Conservation (phyloP, 1,140 invertebrate genomes). For the Papilio aristodemus region DNA sequence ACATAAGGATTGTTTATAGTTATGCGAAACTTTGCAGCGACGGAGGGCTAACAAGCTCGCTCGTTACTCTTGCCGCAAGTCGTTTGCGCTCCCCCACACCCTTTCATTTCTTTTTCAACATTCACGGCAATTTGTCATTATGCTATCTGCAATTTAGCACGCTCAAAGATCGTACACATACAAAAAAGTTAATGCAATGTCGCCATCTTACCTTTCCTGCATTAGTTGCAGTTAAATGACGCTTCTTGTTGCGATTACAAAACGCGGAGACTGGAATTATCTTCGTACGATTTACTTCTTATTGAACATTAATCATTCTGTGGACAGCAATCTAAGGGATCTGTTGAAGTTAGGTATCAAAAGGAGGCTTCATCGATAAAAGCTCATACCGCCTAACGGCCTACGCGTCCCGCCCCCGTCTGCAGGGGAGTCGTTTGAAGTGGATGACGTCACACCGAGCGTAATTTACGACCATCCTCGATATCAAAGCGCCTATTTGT, state of each 20-base stretch:
- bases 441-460: conserved; percentile 19
- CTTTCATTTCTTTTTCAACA: conserved; percentile 9
- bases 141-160: conserved; percentile 31
- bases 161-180: conserved; percentile 6
- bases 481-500: conserved; percentile 13
- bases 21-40: conserved; percentile 21
- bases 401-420: conserved; percentile 18
- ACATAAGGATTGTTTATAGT: conserved; percentile 18
- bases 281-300: conserved; percentile 7
- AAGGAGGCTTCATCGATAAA: conserved; percentile 28
- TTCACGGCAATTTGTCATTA: conserved; percentile 33
- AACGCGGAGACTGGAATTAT: conserved; percentile 2
- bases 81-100: conserved; percentile 21
- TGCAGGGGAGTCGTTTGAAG: conserved; percentile 12
- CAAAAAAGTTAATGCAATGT: conserved; percentile 23
- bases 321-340: conserved; percentile 9
- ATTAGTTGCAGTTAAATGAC: conserved; percentile 32
- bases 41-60: conserved; percentile 22
- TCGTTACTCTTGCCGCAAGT: conserved; percentile 20
- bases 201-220: conserved; percentile 18
- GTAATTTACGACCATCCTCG: conserved; percentile 24
- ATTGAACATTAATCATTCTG: conserved; percentile 25
- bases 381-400: conserved; percentile 23
- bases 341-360: conserved; percentile 24
- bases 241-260: conserved; percentile 21